phyloP scores from a whole-genome alignment of 2,888 invertebrate species.

The Sphaeridia pumilis region DNA sequence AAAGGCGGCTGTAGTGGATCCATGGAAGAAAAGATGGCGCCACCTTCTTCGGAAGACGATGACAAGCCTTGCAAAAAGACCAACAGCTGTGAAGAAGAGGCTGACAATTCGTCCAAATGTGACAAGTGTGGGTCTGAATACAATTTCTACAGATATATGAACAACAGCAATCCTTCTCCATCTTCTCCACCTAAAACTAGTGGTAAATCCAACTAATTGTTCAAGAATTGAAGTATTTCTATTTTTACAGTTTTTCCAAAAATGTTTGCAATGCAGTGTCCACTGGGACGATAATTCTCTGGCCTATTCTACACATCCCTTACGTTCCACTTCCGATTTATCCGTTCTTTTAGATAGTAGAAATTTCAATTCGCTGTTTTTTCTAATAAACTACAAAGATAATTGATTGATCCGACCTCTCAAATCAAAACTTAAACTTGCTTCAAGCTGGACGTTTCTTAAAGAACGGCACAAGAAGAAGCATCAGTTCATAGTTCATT shows the following conservation, averaged over 20 bases:
- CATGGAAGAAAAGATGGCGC: neutral
- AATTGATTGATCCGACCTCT: too few relatives aligned
- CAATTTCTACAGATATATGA: conserved; percentile 1
- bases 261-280: conserved; percentile 3
- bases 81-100: neutral
- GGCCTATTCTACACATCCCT: neutral
- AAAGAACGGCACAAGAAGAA: too few relatives aligned
- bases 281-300: neutral
- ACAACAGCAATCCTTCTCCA: too few relatives aligned
- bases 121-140: conserved; percentile 4
- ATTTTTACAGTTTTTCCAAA: conserved; percentile 2
- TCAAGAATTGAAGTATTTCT: neutral
- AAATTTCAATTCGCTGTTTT: too few relatives aligned
- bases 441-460: too few relatives aligned
- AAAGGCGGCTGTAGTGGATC: neutral
- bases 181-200: too few relatives aligned
- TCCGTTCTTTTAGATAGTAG: too few relatives aligned
- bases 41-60: neutral
- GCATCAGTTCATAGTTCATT: too few relatives aligned
- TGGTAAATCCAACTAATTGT: neutral
- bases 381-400: too few relatives aligned
- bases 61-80: conserved; percentile 1
- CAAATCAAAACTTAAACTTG: too few relatives aligned
- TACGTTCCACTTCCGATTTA: neutral
- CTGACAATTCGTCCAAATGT: neutral